Evolutionary conservation across 2,797 vertebrate genomes (phyloP).

Genomic region (Hippopotamyrus pictus): DNA sequence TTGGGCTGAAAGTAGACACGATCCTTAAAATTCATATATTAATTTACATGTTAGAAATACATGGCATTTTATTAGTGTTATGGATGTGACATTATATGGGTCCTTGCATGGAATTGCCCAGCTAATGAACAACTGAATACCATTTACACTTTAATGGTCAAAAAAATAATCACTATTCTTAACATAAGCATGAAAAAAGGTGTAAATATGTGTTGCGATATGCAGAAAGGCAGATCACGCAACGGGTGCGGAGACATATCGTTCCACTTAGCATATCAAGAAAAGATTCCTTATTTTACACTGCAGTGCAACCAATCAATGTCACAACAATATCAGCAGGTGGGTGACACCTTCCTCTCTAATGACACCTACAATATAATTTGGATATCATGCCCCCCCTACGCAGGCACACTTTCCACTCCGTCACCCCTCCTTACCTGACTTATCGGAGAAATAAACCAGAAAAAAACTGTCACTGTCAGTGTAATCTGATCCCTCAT

Average conservation of each 20-base stretch:
- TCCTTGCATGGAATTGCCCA: neutral
- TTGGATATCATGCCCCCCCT: slow-evolving; percentile 24
- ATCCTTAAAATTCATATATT: neutral
- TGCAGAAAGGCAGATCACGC: neutral
- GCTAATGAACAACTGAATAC: neutral
- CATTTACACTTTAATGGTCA: neutral
- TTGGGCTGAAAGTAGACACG: neutral
- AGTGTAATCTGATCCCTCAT: slow-evolving; percentile 36
- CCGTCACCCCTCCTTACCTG: neutral
- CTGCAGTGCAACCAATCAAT: slow-evolving; percentile 25
- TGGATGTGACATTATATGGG: neutral
- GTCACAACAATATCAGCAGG: slow-evolving; percentile 26
- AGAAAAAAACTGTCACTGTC: slow-evolving; percentile 39
- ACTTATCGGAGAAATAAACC: slow-evolving; percentile 48
- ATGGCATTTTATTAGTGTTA: neutral
- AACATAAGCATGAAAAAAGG: neutral
- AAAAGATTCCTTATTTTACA: neutral
- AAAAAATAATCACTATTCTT: neutral
- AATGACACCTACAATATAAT: slow-evolving; percentile 24
- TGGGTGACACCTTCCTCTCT: slow-evolving; percentile 22
- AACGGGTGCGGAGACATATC: neutral
- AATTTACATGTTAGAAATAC: neutral
- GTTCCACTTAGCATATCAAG: neutral
- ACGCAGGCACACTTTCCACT: neutral
- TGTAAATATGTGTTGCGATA: neutral